These are phyloP conservation scores for Anoplophora glabripennis DNA, from an alignment of 1,140 invertebrate genomes.

Conservation along the genomic window DNA sequence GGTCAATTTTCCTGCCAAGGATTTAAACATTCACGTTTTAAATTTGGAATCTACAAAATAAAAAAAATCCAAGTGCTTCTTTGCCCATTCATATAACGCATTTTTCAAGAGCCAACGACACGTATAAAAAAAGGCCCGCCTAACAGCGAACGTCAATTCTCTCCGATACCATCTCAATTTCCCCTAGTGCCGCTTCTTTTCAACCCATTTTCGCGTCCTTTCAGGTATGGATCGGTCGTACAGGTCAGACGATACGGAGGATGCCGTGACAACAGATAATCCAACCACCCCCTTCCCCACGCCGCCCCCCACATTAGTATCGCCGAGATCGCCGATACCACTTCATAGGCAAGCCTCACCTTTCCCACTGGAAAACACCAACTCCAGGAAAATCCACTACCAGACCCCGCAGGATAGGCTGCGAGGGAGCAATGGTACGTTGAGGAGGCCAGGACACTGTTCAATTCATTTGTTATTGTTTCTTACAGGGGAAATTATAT, in stretches of 20 bases:
- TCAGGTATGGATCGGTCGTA: conserved; percentile 58
- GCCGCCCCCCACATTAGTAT: conserved; percentile 50
- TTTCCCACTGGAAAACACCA: conserved; percentile 65
- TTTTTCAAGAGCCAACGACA: too few relatives aligned
- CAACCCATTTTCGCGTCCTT: conserved; percentile 15
- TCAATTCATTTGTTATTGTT: too few relatives aligned
- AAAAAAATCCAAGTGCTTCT: too few relatives aligned
- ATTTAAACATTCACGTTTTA: too few relatives aligned
- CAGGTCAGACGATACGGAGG: conserved; percentile 59
- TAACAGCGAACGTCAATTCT: background rate
- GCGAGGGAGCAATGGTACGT: conserved; percentile 45
- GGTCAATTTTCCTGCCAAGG: too few relatives aligned
- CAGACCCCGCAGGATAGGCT: conserved; percentile 52
- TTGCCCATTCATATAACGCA: too few relatives aligned
- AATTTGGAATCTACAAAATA: too few relatives aligned
- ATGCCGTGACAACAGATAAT: conserved; percentile 53
- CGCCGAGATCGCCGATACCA: conserved; percentile 50
- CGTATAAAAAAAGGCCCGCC: too few relatives aligned
- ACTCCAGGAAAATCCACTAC: conserved; percentile 57
- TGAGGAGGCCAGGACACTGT: too few relatives aligned
- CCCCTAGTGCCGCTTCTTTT: background rate
- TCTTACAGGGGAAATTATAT: conserved; percentile 53
- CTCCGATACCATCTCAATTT: background rate
- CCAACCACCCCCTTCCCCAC: conserved; percentile 52
- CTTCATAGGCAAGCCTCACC: conserved; percentile 63